Evolutionary conservation across 2,797 vertebrate species (phyloP).

Genomic region (Eulemur mongoz): DNA sequence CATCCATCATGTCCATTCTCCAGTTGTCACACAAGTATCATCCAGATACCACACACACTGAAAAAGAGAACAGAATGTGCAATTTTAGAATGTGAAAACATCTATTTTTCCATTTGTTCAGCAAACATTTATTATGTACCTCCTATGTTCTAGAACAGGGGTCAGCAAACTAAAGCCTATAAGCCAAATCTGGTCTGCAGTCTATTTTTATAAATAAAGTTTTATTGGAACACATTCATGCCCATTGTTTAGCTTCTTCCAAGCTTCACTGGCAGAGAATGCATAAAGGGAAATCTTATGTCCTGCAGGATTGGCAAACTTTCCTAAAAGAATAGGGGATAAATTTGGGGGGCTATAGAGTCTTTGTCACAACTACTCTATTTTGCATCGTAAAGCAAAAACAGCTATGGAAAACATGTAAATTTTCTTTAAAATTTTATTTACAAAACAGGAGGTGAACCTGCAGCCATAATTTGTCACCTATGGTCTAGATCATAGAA

Average conservation of each 20-base stretch:
- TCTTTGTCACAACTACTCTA: neutral
- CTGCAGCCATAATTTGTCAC: neutral
- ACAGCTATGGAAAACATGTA: neutral
- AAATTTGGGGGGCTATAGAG: neutral
- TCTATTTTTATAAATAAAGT: constrained; percentile 27
- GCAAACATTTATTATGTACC: neutral
- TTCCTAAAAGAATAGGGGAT: neutral
- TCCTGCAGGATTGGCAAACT: neutral
- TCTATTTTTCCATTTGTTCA: neutral
- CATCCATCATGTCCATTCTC: neutral
- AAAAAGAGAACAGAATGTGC: neutral
- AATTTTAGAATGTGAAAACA: neutral
- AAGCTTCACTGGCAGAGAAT: neutral
- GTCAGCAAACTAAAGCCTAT: neutral
- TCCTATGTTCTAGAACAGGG: neutral
- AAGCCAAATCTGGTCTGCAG: neutral
- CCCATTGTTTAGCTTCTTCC: neutral
- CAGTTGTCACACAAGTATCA: neutral
- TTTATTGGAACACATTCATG: neutral
- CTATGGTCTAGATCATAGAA: neutral
- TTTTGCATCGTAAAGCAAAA: neutral
- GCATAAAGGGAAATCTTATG: neutral
- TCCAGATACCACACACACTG: neutral
- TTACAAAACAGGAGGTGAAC: neutral
- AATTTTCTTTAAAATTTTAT: neutral